Conservation (phyloP, 2,888 invertebrate species). For the Himalopsyche anomala region DNA sequence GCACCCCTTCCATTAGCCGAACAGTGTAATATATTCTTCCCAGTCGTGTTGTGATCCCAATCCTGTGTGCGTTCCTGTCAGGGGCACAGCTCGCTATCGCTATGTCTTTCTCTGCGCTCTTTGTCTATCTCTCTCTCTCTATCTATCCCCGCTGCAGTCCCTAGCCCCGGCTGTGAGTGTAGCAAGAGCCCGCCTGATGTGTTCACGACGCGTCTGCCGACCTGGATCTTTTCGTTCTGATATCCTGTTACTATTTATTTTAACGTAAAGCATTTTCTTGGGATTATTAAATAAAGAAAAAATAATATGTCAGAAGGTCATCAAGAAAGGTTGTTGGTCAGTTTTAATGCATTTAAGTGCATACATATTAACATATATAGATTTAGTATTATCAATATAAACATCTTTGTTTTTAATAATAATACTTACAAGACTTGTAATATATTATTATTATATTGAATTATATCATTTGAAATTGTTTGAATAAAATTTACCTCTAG, state of each 20-base stretch:
- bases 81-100: constrained; percentile 56
- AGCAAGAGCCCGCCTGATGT: constrained; percentile 40
- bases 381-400: no score
- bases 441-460: no score
- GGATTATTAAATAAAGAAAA: no score
- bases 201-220: constrained; percentile 15
- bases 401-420: no score
- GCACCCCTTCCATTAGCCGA: constrained; percentile 17
- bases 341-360: no score
- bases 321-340: no score
- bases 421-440: no score
- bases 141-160: constrained; percentile 48
- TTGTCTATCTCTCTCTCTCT: constrained; percentile 58
- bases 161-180: constrained; percentile 46
- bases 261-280: no score
- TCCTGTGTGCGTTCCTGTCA: constrained; percentile 66
- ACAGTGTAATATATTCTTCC: constrained; percentile 43
- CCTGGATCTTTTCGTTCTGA: constrained; percentile 20
- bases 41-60: background rate
- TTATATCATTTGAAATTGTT: no score
- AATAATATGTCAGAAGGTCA: no score
- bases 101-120: constrained; percentile 45
- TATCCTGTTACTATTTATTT: background rate
- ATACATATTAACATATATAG: no score
- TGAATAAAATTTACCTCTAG: no score